Evolutionary conservation across 2,888 invertebrate species (phyloP).

Genomic region (Pseudanteris insignis): DNA sequence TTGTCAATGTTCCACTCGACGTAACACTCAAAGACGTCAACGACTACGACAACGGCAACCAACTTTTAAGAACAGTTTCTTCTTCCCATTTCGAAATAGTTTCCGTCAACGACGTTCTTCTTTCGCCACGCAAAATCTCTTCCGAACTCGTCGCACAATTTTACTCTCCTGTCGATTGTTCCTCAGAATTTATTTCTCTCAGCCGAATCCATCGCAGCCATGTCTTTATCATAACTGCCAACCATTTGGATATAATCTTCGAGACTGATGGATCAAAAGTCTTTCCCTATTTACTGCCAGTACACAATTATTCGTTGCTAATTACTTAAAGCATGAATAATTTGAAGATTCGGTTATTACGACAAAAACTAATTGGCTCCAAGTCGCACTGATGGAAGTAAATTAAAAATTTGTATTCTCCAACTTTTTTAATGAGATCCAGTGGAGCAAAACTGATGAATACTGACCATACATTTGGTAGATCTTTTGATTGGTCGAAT

Average conservation of each 20-base stretch:
- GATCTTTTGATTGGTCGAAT: too few species aligned
- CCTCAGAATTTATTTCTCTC: constrained; percentile 34
- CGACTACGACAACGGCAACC: constrained; percentile 40
- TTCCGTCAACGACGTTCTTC: constrained; percentile 28
- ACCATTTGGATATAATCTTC: too few species aligned
- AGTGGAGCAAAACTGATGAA: too few species aligned
- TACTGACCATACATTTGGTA: too few species aligned
- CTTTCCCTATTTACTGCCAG: constrained; percentile 4
- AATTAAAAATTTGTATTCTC: too few species aligned
- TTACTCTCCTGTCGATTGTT: constrained; percentile 34
- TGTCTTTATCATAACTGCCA: constrained; percentile 15
- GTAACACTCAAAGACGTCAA: constrained; percentile 40
- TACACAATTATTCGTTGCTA: constrained; percentile 26
- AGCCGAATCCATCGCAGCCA: constrained; percentile 8
- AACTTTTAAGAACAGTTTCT: constrained; percentile 47
- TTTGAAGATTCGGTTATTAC: too few species aligned
- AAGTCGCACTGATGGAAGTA: too few species aligned
- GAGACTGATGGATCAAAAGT: too few species aligned
- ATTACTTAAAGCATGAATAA: constrained; percentile 8
- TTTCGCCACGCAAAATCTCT: constrained; percentile 13
- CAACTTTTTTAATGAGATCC: too few species aligned
- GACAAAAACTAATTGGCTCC: too few species aligned
- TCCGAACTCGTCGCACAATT: constrained; percentile 22
- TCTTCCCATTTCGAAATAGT: constrained; percentile 34
- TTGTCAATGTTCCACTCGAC: constrained; percentile 54